Conservation (phyloP, 35 echinoderm and acorn worm genomes). For the Ophioderma brevispina region DNA sequence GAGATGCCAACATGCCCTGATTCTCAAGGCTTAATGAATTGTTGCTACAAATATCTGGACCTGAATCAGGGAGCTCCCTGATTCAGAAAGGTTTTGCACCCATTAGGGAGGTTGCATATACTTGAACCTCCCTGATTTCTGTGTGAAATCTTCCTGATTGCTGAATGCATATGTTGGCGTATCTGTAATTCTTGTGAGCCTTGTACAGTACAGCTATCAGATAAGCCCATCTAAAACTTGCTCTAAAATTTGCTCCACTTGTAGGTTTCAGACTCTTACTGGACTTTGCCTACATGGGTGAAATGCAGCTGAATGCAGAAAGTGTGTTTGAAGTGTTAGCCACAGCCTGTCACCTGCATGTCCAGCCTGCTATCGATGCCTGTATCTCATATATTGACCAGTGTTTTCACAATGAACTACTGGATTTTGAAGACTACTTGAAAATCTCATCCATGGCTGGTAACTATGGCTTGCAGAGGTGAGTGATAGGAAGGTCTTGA, state of each 20-base stretch:
- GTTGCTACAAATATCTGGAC: too few relatives aligned
- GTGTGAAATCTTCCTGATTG: too few relatives aligned
- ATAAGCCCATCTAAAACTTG: background rate
- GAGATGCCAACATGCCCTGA: too few relatives aligned
- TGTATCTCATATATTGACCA: slow-evolving; percentile 41
- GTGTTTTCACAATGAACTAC: slow-evolving; percentile 22
- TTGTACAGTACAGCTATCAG: background rate
- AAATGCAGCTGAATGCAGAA: slow-evolving; percentile 34
- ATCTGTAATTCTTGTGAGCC: background rate
- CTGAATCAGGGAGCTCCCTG: too few relatives aligned
- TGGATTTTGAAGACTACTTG: slow-evolving; percentile 44
- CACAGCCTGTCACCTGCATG: slow-evolving; percentile 35
- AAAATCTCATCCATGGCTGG: slow-evolving; percentile 62
- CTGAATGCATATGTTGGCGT: background rate
- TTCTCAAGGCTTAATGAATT: too few relatives aligned
- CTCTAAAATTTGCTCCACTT: background rate
- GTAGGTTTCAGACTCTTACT: slow-evolving; percentile 6
- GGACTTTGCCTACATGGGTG: slow-evolving; percentile 46
- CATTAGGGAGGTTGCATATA: background rate
- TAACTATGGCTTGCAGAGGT: slow-evolving; percentile 28
- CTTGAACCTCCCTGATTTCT: background rate
- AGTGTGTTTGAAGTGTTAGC: slow-evolving; percentile 65
- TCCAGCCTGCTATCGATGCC: slow-evolving; percentile 11
- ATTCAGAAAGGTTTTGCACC: too few relatives aligned
- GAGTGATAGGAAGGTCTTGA: too few relatives aligned